phyloP scores from a whole-genome alignment of 1,140 invertebrate genomes.

The Streblospio benedicti region DNA sequence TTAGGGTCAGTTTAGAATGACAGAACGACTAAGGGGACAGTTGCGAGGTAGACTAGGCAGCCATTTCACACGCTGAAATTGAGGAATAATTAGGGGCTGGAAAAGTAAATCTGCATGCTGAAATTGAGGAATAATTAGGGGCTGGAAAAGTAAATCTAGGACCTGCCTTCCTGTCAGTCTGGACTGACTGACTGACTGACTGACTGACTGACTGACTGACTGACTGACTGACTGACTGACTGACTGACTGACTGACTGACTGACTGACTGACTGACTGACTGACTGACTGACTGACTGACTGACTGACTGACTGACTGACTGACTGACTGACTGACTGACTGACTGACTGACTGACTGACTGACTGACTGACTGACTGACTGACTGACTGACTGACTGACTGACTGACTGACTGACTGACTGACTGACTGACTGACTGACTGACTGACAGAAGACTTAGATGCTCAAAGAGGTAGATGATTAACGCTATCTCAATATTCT shows the following conservation, averaged over 20 bases:
- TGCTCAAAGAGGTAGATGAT: too few relatives aligned
- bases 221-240: conserved; percentile 30
- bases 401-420: conserved; percentile 12
- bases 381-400: conserved; percentile 12
- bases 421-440: conserved; percentile 12
- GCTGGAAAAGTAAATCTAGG: too few relatives aligned
- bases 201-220: conserved; percentile 24
- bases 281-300: conserved; percentile 16
- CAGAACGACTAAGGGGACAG: too few relatives aligned
- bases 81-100: too few relatives aligned
- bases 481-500: too few relatives aligned
- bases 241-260: conserved; percentile 28
- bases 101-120: too few relatives aligned
- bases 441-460: conserved; percentile 12
- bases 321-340: conserved; percentile 14
- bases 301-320: conserved; percentile 15
- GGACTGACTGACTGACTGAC: conserved; percentile 22
- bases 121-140: too few relatives aligned
- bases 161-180: too few relatives aligned
- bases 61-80: too few relatives aligned
- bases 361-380: conserved; percentile 12
- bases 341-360: conserved; percentile 15
- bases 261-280: conserved; percentile 17
- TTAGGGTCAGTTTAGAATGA: too few relatives aligned
- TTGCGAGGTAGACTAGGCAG: too few relatives aligned